These are phyloP conservation scores for Sebastes vulpes DNA, from an alignment of 2,797 vertebrate species.

Conservation along the genomic window DNA sequence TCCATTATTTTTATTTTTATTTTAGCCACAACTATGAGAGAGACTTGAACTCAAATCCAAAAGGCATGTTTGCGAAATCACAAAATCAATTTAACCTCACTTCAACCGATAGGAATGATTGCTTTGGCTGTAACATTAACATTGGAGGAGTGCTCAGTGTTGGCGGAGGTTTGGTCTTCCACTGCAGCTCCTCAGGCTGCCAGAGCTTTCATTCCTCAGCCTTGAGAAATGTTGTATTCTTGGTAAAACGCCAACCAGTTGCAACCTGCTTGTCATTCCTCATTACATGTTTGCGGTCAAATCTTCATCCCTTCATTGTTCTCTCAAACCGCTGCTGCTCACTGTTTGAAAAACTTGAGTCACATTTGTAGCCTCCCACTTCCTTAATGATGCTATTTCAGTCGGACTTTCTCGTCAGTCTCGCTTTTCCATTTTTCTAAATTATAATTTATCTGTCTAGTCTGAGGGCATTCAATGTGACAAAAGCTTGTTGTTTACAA, in stretches of 20 bases:
- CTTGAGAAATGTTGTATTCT: background rate
- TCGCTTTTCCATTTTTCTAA: background rate
- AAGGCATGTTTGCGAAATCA: constrained; percentile 20
- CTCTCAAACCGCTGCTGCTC: background rate
- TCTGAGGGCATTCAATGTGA: background rate
- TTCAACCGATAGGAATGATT: constrained; percentile 16
- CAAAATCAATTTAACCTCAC: background rate
- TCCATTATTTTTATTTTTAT: background rate
- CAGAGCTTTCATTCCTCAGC: constrained; percentile 17
- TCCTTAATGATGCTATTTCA: constrained; percentile 13
- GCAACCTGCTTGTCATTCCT: constrained; percentile 20
- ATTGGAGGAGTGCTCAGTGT: background rate
- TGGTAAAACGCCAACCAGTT: background rate
- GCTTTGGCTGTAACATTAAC: constrained; percentile 22
- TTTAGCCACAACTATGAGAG: background rate
- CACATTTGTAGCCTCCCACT: background rate
- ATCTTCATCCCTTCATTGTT: constrained; percentile 36
- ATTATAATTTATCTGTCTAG: constrained; percentile 13
- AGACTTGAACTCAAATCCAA: background rate
- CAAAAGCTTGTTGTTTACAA: constrained; percentile 28
- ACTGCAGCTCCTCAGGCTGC: background rate
- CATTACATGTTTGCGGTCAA: constrained; percentile 16
- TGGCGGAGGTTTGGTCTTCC: constrained; percentile 9
- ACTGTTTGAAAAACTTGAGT: background rate
- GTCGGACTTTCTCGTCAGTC: background rate